Conservation (phyloP, 2,797 vertebrate genomes). For the Fringilla coelebs region DNA sequence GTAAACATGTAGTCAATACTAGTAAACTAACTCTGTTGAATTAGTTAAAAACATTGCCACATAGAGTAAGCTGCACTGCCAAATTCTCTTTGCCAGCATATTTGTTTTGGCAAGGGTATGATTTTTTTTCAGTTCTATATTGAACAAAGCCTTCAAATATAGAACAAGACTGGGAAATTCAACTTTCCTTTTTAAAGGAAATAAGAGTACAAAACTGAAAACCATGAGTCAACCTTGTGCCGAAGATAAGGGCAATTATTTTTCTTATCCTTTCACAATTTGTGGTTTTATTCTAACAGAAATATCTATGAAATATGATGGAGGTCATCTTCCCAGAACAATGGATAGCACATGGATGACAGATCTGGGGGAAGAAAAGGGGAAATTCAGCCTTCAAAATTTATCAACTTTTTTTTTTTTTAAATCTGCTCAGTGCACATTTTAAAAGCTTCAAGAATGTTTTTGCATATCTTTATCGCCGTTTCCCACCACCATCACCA, state of each 20-base stretch:
- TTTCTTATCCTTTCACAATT: neutral
- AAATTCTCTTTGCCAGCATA: neutral
- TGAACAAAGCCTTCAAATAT: neutral
- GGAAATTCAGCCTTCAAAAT: neutral
- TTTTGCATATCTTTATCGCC: neutral
- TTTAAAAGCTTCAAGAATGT: neutral
- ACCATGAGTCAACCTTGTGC: neutral
- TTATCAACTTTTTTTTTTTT: neutral
- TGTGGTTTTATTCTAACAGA: neutral
- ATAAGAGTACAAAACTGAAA: neutral
- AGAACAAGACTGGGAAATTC: neutral
- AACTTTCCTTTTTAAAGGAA: neutral
- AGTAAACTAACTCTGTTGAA: neutral
- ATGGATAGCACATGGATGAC: neutral
- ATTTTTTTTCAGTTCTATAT: neutral
- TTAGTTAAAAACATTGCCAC: neutral
- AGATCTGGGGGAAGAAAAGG: neutral
- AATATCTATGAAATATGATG: neutral
- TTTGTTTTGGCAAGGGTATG: neutral
- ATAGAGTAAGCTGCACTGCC: neutral
- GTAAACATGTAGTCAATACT: neutral
- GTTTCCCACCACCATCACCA: neutral
- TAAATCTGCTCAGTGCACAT: neutral
- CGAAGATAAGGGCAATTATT: neutral
- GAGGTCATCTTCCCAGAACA: neutral